Evolutionary conservation across 2,888 invertebrate genomes (phyloP).

Genomic region (Rutpela maculata): DNA sequence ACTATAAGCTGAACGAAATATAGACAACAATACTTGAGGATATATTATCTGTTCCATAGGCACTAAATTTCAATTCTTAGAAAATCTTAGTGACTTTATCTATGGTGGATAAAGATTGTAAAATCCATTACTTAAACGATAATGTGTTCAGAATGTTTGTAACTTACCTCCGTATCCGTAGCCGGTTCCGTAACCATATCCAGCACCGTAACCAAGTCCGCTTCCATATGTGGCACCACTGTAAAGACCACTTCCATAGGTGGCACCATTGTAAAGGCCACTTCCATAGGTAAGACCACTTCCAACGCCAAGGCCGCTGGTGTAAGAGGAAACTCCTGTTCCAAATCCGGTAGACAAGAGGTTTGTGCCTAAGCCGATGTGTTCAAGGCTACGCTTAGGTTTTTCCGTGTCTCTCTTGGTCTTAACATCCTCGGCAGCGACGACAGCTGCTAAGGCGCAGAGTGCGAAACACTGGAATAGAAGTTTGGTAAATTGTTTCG

Average conservation of each 20-base stretch:
- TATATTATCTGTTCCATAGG: no score
- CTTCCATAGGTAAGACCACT: slow-evolving; percentile 14
- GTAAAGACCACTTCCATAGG: not conserved
- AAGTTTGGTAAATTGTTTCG: not conserved
- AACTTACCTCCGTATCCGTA: slow-evolving; percentile 4
- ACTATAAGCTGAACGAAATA: no score
- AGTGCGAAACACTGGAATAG: slow-evolving; percentile 48
- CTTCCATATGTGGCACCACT: not conserved
- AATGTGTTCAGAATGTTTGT: not conserved
- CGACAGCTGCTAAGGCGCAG: slow-evolving; percentile 32
- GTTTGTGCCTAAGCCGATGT: slow-evolving; percentile 29
- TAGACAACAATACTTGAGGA: no score
- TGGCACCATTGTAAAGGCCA: not conserved
- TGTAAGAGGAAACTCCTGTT: no score
- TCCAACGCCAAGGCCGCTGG: slow-evolving; percentile 26
- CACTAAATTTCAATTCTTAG: no score
- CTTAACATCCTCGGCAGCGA: slow-evolving; percentile 18
- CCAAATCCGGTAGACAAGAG: slow-evolving; percentile 17
- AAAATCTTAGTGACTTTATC: no score
- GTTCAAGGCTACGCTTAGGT: slow-evolving; percentile 29
- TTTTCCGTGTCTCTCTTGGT: slow-evolving; percentile 29
- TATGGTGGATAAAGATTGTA: no score
- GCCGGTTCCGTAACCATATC: not conserved
- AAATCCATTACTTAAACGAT: no score
- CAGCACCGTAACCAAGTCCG: slow-evolving; percentile 28